Evolutionary conservation across 2,888 invertebrate genomes (phyloP).

Genomic region (Argynnis bischoffii): DNA sequence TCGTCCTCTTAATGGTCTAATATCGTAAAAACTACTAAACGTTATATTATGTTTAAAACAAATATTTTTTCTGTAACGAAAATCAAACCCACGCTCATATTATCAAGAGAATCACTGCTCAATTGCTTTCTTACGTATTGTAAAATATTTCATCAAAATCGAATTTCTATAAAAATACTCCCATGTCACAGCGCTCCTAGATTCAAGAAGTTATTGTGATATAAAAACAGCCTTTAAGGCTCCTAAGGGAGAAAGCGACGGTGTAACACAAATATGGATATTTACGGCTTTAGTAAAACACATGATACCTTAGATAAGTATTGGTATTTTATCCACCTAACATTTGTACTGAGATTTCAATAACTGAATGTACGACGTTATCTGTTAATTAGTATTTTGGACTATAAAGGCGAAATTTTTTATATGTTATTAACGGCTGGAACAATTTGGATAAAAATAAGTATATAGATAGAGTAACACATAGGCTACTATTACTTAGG

Average conservation of each 20-base stretch:
- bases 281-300: constrained; percentile 28
- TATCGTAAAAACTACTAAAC: no score
- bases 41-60: neutral
- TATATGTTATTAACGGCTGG: no score
- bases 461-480: no score
- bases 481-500: no score
- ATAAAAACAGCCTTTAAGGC: constrained; percentile 33
- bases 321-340: constrained; percentile 7
- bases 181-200: constrained; percentile 19
- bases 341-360: neutral
- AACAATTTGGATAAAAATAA: no score
- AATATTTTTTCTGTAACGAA: neutral
- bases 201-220: constrained; percentile 28
- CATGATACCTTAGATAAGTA: constrained; percentile 20
- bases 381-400: no score
- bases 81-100: neutral
- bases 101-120: neutral
- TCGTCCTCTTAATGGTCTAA: no score
- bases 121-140: neutral
- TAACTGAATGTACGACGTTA: no score
- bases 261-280: constrained; percentile 33
- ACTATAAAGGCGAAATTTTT: no score
- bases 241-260: constrained; percentile 26
- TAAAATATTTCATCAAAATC: constrained; percentile 8
- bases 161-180: constrained; percentile 11